These are phyloP conservation scores for Ennomos fuscantarius DNA, from an alignment of 2,888 invertebrate species.

Conservation along the genomic window DNA sequence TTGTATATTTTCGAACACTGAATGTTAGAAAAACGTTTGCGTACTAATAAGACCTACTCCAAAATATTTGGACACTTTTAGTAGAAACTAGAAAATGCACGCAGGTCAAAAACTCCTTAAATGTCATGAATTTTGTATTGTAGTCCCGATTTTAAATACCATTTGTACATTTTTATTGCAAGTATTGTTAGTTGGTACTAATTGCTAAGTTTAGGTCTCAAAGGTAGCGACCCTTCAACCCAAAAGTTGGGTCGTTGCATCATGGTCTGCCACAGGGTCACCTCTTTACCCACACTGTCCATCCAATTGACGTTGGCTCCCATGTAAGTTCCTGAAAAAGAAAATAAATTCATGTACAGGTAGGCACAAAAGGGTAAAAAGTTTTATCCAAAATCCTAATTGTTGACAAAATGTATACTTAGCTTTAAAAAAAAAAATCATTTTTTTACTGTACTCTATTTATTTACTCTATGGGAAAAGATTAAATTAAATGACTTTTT, in stretches of 20 bases:
- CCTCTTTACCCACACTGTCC: slow-evolving; percentile 96
- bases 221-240: slow-evolving; percentile 96
- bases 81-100: too few species aligned
- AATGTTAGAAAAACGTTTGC: too few species aligned
- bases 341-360: background rate
- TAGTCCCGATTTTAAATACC: background rate
- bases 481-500: too few species aligned
- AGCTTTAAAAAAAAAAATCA: too few species aligned
- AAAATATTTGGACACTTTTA: too few species aligned
- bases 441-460: too few species aligned
- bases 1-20: too few species aligned
- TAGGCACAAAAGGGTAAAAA: background rate
- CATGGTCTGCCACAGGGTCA: slow-evolving; percentile 97
- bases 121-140: background rate
- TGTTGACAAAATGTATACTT: too few species aligned
- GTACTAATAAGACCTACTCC: too few species aligned
- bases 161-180: slow-evolving; percentile 5
- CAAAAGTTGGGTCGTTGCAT: slow-evolving; percentile 97
- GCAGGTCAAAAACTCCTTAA: too few species aligned
- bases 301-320: slow-evolving; percentile 96
- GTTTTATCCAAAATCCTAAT: too few species aligned
- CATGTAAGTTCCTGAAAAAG: slow-evolving; percentile 90
- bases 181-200: slow-evolving; percentile 38
- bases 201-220: slow-evolving; percentile 90
- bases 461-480: too few species aligned